phyloP scores from a whole-genome alignment of 2,797 vertebrate species.

The Sebastes steindachneri region DNA sequence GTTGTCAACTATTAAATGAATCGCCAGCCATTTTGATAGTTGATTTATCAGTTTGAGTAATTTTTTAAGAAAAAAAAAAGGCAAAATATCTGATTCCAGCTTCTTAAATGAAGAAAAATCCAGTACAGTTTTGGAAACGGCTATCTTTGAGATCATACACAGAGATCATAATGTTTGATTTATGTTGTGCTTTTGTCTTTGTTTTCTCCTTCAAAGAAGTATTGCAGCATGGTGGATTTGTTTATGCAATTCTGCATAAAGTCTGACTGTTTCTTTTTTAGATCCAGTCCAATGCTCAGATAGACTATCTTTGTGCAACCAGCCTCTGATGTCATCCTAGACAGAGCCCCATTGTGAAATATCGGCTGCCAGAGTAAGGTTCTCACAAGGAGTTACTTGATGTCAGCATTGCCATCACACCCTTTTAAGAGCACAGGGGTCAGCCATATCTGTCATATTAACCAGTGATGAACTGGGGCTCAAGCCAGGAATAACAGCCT shows the following conservation, averaged over 20 bases:
- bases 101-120: neutral
- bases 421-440: conserved; percentile 6
- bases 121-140: neutral
- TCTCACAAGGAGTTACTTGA: neutral
- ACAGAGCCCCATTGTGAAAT: conserved; percentile 14
- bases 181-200: neutral
- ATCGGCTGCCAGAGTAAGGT: neutral
- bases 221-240: neutral
- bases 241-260: neutral
- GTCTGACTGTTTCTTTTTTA: neutral
- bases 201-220: neutral
- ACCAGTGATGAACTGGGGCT: conserved; percentile 17
- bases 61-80: no score
- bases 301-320: neutral
- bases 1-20: no score
- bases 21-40: no score
- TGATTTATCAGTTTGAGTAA: no score
- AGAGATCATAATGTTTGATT: neutral
- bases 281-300: neutral
- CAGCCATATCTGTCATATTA: conserved; percentile 28
- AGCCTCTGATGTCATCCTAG: conserved; percentile 5
- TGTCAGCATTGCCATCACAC: conserved; percentile 23
- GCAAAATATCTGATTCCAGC: no score
- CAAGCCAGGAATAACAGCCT: neutral
- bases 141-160: neutral